Evolutionary conservation across 2,888 invertebrate species (phyloP).

Genomic region (Zootermopsis nevadensis): DNA sequence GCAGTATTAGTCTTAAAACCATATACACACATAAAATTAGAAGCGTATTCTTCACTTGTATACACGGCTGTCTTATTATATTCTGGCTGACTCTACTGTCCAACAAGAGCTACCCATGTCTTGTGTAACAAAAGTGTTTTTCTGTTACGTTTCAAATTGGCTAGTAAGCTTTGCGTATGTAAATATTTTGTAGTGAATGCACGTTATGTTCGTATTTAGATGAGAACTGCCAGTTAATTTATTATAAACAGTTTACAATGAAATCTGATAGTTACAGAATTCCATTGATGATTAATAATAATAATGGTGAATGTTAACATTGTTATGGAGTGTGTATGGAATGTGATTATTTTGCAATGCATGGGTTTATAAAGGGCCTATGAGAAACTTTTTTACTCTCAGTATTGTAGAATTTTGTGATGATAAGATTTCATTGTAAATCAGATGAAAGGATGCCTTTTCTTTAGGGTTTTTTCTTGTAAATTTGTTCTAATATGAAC

Average conservation of each 20-base stretch:
- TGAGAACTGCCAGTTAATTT: not conserved
- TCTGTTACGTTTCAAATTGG: not conserved
- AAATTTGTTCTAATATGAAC: not conserved
- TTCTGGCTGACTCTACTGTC: not conserved
- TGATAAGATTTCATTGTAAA: constrained; percentile 26
- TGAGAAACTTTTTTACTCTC: not conserved
- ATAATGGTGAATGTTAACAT: not conserved
- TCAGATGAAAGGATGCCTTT: constrained; percentile 27
- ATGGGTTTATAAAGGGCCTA: not conserved
- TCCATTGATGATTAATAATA: not conserved
- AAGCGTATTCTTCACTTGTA: not conserved
- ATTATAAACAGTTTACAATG: constrained; percentile 17
- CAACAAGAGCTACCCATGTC: constrained; percentile 3
- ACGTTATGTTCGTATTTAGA: not conserved
- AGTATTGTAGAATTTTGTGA: constrained; percentile 3
- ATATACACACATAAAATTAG: not conserved
- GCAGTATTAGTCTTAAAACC: constrained; percentile 11
- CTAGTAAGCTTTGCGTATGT: constrained; percentile 18
- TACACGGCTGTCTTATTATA: not conserved
- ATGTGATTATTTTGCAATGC: not conserved
- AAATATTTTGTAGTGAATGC: not conserved
- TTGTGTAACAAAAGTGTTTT: not conserved
- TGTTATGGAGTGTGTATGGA: not conserved
- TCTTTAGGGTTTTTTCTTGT: constrained; percentile 3
- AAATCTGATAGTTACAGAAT: constrained; percentile 6